These are phyloP conservation scores for Scaptodrosophila lebanonensis DNA, from an alignment of 1,140 invertebrate species.

Conservation along the genomic window DNA sequence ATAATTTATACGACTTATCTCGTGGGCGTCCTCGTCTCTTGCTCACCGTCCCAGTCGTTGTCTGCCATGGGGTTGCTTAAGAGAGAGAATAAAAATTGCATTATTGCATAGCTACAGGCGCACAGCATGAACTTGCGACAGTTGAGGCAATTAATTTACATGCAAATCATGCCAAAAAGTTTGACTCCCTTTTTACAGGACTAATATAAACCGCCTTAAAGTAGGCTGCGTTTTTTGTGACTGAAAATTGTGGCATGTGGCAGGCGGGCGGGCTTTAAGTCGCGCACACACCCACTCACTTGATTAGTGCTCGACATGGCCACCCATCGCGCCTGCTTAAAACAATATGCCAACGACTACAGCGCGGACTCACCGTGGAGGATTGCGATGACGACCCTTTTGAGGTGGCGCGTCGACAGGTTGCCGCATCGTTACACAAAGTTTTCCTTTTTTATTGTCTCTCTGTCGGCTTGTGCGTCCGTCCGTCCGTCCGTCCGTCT, in stretches of 20 bases:
- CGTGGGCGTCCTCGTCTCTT: conserved; percentile 27
- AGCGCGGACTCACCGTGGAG: conserved; percentile 10
- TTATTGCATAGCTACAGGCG: conserved; percentile 43
- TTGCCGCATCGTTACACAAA: conserved; percentile 63
- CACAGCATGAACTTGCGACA: conserved; percentile 35
- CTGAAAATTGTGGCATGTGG: conserved; percentile 18
- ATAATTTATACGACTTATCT: conserved; percentile 77
- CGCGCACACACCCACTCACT: conserved; percentile 43
- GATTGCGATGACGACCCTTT: conserved; percentile 49
- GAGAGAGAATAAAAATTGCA: conserved; percentile 33
- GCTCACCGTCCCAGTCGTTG: not conserved
- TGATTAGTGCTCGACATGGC: conserved; percentile 52
- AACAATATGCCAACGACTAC: conserved; percentile 52
- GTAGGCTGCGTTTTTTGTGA: conserved; percentile 19
- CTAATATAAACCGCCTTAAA: conserved; percentile 20
- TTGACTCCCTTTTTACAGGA: conserved; percentile 6
- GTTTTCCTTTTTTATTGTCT: no score
- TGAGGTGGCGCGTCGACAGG: conserved; percentile 65
- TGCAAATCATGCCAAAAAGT: conserved; percentile 75
- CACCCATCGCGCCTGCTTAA: conserved; percentile 60
- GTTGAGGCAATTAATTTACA: conserved; percentile 76
- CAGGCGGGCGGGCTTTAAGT: conserved; percentile 1
- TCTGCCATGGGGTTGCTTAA: conserved; percentile 46
- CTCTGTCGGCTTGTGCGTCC: no score
- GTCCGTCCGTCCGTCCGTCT: conserved; percentile 18